Conservation (phyloP, 2,113 vertebrate species). For the Sphyrna mokarran region DNA sequence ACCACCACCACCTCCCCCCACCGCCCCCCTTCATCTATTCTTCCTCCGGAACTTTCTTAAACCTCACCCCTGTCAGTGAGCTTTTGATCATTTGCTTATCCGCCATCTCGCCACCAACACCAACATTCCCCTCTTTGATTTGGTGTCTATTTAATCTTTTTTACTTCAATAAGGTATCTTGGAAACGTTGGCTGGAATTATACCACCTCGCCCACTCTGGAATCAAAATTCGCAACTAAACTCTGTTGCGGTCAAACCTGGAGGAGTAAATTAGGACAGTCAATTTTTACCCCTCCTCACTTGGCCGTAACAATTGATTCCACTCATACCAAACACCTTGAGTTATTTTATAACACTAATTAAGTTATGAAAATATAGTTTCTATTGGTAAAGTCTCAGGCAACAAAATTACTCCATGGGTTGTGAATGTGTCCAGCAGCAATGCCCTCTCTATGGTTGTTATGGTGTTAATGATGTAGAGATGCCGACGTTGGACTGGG, state of each 20-base stretch:
- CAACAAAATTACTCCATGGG: not conserved
- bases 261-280: no score
- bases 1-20: no score
- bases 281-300: no score
- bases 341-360: not conserved
- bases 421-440: not conserved
- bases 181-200: not conserved
- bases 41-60: not conserved
- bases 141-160: not conserved
- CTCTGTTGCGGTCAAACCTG: no score
- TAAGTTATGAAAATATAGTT: not conserved
- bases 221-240: no score
- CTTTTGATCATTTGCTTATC: not conserved
- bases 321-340: not conserved
- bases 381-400: not conserved
- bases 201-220: no score
- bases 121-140: not conserved
- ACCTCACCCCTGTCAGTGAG: not conserved
- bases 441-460: not conserved
- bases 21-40: not conserved
- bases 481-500: no score
- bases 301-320: not conserved
- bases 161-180: not conserved
- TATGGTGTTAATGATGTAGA: not conserved
- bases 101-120: not conserved